A percentile compares a stretch with the other conserved stretches of the same genome.
These are phyloP conservation scores for Melanostigma gelatinosum DNA, from an alignment of 2,113 vertebrate genomes.

Conservation along the genomic window DNA sequence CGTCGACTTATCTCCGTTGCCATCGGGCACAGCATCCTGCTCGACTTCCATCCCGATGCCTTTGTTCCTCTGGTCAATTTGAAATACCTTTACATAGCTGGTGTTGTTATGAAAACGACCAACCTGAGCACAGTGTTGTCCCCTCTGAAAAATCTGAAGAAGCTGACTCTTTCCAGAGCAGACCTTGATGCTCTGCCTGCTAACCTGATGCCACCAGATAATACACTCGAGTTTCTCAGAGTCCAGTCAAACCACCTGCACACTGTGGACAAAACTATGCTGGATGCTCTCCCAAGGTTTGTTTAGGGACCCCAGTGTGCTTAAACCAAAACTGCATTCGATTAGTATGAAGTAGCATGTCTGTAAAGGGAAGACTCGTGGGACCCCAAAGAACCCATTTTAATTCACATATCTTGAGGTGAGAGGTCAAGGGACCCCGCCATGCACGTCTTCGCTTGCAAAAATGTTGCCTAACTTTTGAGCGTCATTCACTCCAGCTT, in stretches of 20 bases:
- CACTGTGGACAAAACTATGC: conserved; percentile 23
- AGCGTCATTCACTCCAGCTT: too few species aligned
- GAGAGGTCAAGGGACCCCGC: too few species aligned
- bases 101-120: conserved; percentile 31
- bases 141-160: conserved; percentile 22
- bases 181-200: conserved; percentile 30
- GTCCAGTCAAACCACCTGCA: conserved; percentile 39
- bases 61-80: conserved; percentile 32
- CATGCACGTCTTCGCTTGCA: too few species aligned
- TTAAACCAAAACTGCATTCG: too few species aligned
- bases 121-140: conserved; percentile 28
- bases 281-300: conserved; percentile 32
- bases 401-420: too few species aligned
- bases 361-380: too few species aligned
- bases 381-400: too few species aligned
- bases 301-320: too few species aligned
- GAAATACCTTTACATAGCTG: conserved; percentile 2
- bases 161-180: conserved; percentile 17
- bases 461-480: too few species aligned
- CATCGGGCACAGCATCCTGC: conserved; percentile 12
- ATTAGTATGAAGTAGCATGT: too few species aligned
- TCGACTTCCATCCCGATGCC: conserved; percentile 21
- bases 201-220: conserved; percentile 36
- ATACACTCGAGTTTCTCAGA: conserved; percentile 20
- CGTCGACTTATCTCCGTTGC: neutral